These are phyloP conservation scores for Fundulus diaphanus DNA, from an alignment of 2,797 vertebrate genomes.

Conservation along the genomic window DNA sequence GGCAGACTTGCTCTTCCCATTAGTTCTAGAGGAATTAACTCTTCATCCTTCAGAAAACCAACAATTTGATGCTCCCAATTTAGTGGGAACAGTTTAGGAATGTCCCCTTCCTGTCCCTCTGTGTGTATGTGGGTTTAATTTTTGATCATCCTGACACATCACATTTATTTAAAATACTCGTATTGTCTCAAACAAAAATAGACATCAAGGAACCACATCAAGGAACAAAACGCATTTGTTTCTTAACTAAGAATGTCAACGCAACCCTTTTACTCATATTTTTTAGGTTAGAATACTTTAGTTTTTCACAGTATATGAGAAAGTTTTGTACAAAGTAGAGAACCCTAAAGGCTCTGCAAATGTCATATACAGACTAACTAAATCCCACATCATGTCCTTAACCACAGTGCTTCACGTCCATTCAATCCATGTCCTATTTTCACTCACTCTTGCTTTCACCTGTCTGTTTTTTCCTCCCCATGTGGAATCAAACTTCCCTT, in stretches of 20 bases:
- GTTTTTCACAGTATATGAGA: neutral
- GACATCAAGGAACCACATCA: neutral
- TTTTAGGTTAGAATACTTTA: neutral
- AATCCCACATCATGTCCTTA: slow-evolving; percentile 63
- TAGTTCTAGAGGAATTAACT: neutral
- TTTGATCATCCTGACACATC: neutral
- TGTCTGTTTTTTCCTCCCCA: slow-evolving; percentile 67
- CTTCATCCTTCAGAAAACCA: neutral
- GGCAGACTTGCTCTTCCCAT: neutral
- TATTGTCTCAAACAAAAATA: neutral
- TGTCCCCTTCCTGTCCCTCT: neutral
- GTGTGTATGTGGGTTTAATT: neutral
- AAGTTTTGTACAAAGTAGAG: slow-evolving; percentile 17
- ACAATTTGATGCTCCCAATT: neutral
- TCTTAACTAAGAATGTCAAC: neutral
- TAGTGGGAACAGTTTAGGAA: neutral
- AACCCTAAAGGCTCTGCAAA: slow-evolving; percentile 37
- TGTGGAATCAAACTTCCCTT: slow-evolving; percentile 66
- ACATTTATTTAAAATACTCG: neutral
- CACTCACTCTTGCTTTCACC: slow-evolving; percentile 62
- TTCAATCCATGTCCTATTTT: slow-evolving; percentile 68
- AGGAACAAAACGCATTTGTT: too few relatives aligned
- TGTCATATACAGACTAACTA: slow-evolving; percentile 36
- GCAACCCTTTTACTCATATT: neutral
- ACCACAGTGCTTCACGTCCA: slow-evolving; percentile 59